A percentile compares a stretch with the other conserved stretches of the same genome.
Conservation (phyloP, 1,140 invertebrate species). For the Zophobas morio region DNA sequence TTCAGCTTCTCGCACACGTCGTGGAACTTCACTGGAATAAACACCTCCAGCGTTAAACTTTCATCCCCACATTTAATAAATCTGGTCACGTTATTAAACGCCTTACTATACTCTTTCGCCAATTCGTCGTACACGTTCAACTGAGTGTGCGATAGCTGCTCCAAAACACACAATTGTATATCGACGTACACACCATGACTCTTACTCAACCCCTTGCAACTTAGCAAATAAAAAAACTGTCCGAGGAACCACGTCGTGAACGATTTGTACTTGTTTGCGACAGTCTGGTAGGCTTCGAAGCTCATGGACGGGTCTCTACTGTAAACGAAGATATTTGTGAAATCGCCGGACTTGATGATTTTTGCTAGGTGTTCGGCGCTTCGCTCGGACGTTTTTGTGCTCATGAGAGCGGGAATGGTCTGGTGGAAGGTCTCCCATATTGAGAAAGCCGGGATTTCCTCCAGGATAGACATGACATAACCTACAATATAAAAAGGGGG, state of each 20-base stretch:
- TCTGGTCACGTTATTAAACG: slow-evolving; percentile 66
- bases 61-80: slow-evolving; percentile 64
- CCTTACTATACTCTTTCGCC: slow-evolving; percentile 68
- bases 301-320: slow-evolving; percentile 65
- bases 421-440: slow-evolving; percentile 73
- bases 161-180: slow-evolving; percentile 71
- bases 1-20: slow-evolving; percentile 68
- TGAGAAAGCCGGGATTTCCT: slow-evolving; percentile 66
- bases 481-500: neutral
- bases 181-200: slow-evolving; percentile 69
- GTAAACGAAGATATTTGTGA: slow-evolving; percentile 71
- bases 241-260: slow-evolving; percentile 74
- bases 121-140: slow-evolving; percentile 69
- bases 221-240: slow-evolving; percentile 72
- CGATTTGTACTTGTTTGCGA: slow-evolving; percentile 66
- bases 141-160: slow-evolving; percentile 69
- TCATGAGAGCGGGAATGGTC: slow-evolving; percentile 69
- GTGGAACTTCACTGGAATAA: slow-evolving; percentile 66
- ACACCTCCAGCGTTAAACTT: slow-evolving; percentile 65
- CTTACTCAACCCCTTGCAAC: slow-evolving; percentile 69
- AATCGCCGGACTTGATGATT: slow-evolving; percentile 70
- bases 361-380: slow-evolving; percentile 68
- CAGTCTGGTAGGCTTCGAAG: slow-evolving; percentile 65
- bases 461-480: slow-evolving; percentile 38
- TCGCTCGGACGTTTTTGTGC: slow-evolving; percentile 69